Evolutionary conservation across 1,140 invertebrate genomes (phyloP), one percentile per base, ranked within the genome.

Genomic region (Aphidius ervi): DNA sequence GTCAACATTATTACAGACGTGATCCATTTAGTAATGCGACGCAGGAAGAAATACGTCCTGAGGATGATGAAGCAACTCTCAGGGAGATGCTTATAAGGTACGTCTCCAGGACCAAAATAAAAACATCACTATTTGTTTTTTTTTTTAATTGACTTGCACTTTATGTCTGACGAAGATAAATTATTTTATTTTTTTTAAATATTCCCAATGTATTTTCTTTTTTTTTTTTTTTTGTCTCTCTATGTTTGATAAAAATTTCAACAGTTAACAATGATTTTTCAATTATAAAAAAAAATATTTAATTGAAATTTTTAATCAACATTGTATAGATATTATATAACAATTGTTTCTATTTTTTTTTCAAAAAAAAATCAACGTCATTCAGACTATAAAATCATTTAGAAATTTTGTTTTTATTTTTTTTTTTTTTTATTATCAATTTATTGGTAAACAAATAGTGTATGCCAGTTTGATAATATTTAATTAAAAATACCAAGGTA

Each of bases 61-160:
- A 87, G 79, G 88, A 91, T 80, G 88, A 90, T 83, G 88, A 90
- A 83, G 86, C 88, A 76, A 90, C 88, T 85, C 88, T 91, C 81
- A 88, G 88, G 84, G 88, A 90, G 85, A 85, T 91, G 83, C 87
- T 91, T 82, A 85, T 91, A 87, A 91, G 89, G 89, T 91, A 89
- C 80, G 83, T 45, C 42, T 31, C 23, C 23, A 31, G 23, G 2
- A 31, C 2, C 23, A 31, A 31, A 31, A 31, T 31, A 31, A 1
- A 31, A 31, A 31, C 2, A 31, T 31, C 23, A 31, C 23, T 31
- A 31, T 31, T 31, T 31, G 4, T 31, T 31, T 31, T 31, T 31
- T 31, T 31, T 31, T 31, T 31, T 3, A 31, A 31, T 31, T 31
- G 23, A 31, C 52, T 52, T 6, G 4, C 43, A 20, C 46, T 16